Percentiles rank a stretch among this genome's conserved stretches.
Evolutionary conservation across 1,140 invertebrate species (phyloP).

Genomic region (Oncopeltus fasciatus): DNA sequence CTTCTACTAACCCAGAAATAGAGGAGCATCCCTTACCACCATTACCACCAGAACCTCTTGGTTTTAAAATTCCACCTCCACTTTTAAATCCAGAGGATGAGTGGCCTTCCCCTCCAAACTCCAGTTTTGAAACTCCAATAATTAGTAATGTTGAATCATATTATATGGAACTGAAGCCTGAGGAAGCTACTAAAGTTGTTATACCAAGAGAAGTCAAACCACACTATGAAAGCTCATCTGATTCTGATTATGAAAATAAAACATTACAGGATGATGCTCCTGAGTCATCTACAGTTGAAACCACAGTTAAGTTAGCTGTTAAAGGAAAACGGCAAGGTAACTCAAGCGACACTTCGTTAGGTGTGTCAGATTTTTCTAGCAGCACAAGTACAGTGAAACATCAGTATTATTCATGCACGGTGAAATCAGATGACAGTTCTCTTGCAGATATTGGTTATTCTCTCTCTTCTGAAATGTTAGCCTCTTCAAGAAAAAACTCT

Average conservation of each 20-base stretch:
- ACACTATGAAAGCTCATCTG: conserved; percentile 24
- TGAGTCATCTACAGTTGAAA: conserved; percentile 30
- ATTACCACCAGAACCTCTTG: conserved; percentile 23
- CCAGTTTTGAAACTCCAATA: conserved; percentile 45
- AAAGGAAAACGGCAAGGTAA: conserved; percentile 31
- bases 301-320: conserved; percentile 58
- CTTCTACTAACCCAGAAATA: conserved; percentile 32
- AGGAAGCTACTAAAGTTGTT: conserved; percentile 51
- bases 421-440: conserved; percentile 25
- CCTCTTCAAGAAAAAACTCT: conserved; percentile 24
- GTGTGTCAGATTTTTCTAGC: conserved; percentile 69
- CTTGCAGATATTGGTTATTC: conserved; percentile 24
- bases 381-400: conserved; percentile 24
- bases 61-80: conserved; percentile 26
- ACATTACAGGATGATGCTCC: conserved; percentile 37
- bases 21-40: conserved; percentile 24
- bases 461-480: conserved; percentile 23
- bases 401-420: conserved; percentile 22
- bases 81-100: conserved; percentile 33
- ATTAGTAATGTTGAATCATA: conserved; percentile 74
- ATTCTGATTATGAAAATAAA: conserved; percentile 26
- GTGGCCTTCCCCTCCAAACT: conserved; percentile 58
- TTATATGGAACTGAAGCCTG: conserved; percentile 59
- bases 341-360: conserved; percentile 54
- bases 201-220: conserved; percentile 32